Evolutionary conservation across 2,888 invertebrate genomes (phyloP).

Genomic region (Callinectes sapidus): DNA sequence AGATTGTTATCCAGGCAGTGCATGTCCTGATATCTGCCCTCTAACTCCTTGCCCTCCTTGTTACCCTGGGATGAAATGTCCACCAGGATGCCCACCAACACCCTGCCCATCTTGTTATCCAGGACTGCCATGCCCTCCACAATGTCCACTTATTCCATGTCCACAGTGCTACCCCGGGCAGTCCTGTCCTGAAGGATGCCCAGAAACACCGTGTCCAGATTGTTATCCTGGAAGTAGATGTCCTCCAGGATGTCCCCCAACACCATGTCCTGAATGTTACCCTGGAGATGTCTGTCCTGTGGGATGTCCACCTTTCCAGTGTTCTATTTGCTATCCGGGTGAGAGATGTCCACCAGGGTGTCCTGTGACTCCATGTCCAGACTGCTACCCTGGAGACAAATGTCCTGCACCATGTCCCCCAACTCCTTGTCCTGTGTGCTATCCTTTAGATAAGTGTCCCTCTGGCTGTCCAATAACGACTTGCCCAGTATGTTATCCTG

Average conservation of each 20-base stretch:
- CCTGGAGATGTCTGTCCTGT: not conserved
- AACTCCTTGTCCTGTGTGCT: not conserved
- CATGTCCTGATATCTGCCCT: not conserved
- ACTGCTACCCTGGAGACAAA: not conserved
- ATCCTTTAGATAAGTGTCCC: not conserved
- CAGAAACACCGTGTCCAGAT: not conserved
- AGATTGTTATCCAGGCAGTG: not conserved
- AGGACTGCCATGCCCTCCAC: not conserved
- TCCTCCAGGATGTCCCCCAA: not conserved
- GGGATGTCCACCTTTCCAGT: not conserved
- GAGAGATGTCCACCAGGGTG: not conserved
- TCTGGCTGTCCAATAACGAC: not conserved
- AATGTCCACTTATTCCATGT: not conserved
- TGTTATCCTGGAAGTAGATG: not conserved
- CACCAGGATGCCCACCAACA: not conserved
- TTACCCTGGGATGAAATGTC: not conserved
- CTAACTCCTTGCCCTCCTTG: not conserved
- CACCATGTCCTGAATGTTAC: not conserved
- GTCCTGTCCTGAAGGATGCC: not conserved
- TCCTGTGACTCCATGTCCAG: not conserved
- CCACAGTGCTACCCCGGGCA: not conserved
- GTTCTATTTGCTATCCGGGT: not conserved
- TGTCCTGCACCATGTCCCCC: not conserved
- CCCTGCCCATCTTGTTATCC: not conserved
- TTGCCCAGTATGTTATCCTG: not conserved